Evolutionary conservation across 2,888 invertebrate species (phyloP).

Genomic region (Ormyrus thymus): DNA sequence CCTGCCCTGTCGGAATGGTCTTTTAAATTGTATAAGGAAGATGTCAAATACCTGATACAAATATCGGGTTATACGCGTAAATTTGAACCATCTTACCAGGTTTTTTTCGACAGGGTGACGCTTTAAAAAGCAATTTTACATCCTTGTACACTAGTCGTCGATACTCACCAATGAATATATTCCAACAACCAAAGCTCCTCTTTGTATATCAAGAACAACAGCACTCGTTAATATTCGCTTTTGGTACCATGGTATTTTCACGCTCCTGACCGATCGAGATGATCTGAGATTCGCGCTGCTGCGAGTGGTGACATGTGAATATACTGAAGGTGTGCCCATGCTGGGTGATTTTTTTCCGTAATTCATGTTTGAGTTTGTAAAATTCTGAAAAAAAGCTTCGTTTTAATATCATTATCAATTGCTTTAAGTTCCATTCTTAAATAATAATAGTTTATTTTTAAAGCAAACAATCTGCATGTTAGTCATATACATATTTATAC

Average conservation of each 20-base stretch:
- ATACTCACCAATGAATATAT: conserved; percentile 85
- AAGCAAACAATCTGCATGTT: neutral
- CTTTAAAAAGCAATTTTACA: too few species aligned
- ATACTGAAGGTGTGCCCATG: conserved; percentile 91
- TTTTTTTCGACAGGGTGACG: too few species aligned
- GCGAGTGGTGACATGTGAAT: conserved; percentile 88
- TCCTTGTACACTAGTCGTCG: too few species aligned
- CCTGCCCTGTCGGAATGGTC: too few species aligned
- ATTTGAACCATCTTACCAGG: too few species aligned
- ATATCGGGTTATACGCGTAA: too few species aligned
- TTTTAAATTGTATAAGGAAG: too few species aligned
- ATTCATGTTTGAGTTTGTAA: conserved; percentile 43
- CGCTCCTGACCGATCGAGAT: conserved; percentile 86
- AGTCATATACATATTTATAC: neutral
- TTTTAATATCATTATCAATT: neutral
- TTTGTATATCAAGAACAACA: conserved; percentile 88
- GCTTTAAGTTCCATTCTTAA: neutral
- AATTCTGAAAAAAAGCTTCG: neutral
- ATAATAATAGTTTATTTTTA: neutral
- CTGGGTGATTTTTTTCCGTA: conserved; percentile 85
- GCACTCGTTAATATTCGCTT: conserved; percentile 89
- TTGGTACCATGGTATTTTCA: conserved; percentile 91
- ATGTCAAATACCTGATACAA: too few species aligned
- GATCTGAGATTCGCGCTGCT: conserved; percentile 90
- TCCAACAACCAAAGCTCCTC: conserved; percentile 86